Evolutionary conservation across 2,113 vertebrate genomes (phyloP), one percentile per base, ranked within the genome.

Genomic region (Neodontobutis hainanensis): DNA sequence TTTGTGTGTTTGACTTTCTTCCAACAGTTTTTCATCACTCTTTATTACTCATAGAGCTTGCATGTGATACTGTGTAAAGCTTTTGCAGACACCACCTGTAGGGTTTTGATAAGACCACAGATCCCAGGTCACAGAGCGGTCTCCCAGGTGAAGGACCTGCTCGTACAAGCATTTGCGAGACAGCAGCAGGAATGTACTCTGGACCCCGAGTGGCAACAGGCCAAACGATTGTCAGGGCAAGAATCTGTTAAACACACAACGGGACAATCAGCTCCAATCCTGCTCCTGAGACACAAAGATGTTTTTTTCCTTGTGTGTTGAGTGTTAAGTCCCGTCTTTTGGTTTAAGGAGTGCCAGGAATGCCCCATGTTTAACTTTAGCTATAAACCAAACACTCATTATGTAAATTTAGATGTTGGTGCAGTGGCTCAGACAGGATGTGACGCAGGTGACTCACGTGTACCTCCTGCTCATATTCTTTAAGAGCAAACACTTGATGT

Each of bases 371-470:
- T 56, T 78, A 89, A 81, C 81, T 89, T 91, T 91, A 89, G 92
- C 88, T 59, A 67, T 77, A 79, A 73, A 81, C 85, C 87, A 93
- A 93, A 93, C 86, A 93, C 48, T n/a, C 32, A 60, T 88, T 87
- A 79, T 55, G 62, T 77, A 66, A 76, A 71, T 53, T 67, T 77
- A 75, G 59, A 79, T 70, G 73, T 72, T 68, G 65, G 68, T 64
- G 77, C 75, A 77, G 43, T 55, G 66, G 68, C 60, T 65, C 4
- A 27, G 44, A 60, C 78, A 72, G 88, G 87, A 90, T 87, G 40
- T 89, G 81, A 87, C 81, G 85, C 80, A 86, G 61, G 52, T 66
- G 2, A 43, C 9, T 61, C 79, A 78, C 63, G 12, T 73, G 69
- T 56, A 65, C 19, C 6, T 4, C 85, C 52, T 73, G 77, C 77